Base-by-base conservation (phyloP, 2,113 vertebrate species). In the Emydocephalus ijimae region DNA sequence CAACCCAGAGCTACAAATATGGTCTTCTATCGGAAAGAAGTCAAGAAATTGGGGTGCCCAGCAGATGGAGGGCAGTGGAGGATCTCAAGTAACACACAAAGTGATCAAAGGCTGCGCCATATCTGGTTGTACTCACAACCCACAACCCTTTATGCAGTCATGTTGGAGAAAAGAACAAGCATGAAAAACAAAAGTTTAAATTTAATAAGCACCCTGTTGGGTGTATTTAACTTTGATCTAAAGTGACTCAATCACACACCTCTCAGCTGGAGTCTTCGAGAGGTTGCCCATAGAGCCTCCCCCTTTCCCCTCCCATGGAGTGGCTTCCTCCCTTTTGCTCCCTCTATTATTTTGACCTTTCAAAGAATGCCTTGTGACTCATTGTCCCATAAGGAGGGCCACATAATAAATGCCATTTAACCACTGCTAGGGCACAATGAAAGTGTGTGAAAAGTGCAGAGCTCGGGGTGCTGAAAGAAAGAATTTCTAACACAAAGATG, bases 321-420 rank as follows among this genome's bases (percentile, higher is more conserved):
- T 52, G 3, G 8, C 86, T 61, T 45, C 69, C 89, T 57, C 54
- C 85, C 29, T n/a, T 61, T 88, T 59, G 12, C 45, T 26, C 9
- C 56, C 21, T 39, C 26, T 90, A 92, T 94, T 92, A 90, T 94
- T 91, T 85, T 29, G 52, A 34, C 20, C 59, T 88, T 88, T 48
- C 55, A 91, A 92, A 91, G 61, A 34, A 34, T 24, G 69, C 52
- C 74, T 21, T 4, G 45, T 92, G 89, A 59, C 45, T 45, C 23
- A 88, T 18, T 21, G 43, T 92, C 45, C n/a, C 26, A 23, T 11
- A 57, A 52, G 5, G 52, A n/a, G 50, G 88, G 56, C 34, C 88
- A 4, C 55, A 1, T 89, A 93, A 45, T 57, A 90, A 92, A 87
- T 81, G 74, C 52, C 50, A 11, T 88, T 45, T 50, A 87, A 74